A percentile compares a stretch with the other conserved stretches of the same genome.
These are phyloP conservation scores for Exephanes ischioxanthus DNA, from an alignment of 2,888 invertebrate species.

Conservation along the genomic window DNA sequence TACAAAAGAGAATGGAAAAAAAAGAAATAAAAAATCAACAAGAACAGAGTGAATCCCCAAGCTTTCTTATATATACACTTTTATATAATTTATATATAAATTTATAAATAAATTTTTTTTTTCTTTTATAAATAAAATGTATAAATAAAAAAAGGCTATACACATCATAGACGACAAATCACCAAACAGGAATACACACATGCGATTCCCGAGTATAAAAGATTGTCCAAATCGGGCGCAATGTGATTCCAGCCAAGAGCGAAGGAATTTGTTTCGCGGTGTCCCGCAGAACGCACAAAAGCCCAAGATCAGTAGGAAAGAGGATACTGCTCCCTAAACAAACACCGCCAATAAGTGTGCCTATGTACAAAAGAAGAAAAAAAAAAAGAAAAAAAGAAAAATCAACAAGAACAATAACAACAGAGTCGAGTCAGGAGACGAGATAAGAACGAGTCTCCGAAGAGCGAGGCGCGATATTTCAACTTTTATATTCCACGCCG, in stretches of 20 bases:
- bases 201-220: too few species aligned
- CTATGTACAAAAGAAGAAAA: conserved; percentile 18
- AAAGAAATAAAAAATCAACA: not conserved
- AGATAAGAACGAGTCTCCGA: conserved; percentile 69
- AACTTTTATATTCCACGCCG: conserved; percentile 72
- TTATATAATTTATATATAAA: too few species aligned
- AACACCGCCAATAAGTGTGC: conserved; percentile 1
- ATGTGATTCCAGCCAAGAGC: not conserved
- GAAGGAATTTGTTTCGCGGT: not conserved
- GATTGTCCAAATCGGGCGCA: too few species aligned
- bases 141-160: too few species aligned
- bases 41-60: too few species aligned
- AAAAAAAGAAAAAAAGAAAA: conserved; percentile 2
- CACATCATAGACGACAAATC: too few species aligned
- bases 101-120: too few species aligned
- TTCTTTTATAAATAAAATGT: too few species aligned
- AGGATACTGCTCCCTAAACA: not conserved
- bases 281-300: not conserved
- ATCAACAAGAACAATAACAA: too few species aligned
- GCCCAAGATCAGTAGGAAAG: not conserved
- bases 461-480: conserved; percentile 70
- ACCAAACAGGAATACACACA: too few species aligned
- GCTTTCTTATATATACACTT: too few species aligned
- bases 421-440: conserved; percentile 25
- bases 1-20: not conserved